A percentile compares a stretch with the other conserved stretches of the same genome.
Conservation (phyloP, 2,888 invertebrate species). For the Drosophila aldrichi region DNA sequence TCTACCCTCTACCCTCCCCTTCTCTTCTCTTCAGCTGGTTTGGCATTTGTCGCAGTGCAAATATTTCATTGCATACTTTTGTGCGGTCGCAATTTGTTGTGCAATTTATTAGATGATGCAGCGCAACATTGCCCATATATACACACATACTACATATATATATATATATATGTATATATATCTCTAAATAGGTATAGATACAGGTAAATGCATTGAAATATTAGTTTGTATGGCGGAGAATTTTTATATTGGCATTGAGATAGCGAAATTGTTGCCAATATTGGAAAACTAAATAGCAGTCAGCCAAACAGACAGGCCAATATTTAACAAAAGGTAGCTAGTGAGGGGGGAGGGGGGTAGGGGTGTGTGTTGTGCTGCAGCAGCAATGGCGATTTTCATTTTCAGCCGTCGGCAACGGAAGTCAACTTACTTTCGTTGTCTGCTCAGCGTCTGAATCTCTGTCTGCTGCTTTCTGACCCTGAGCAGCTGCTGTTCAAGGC, state of each 20-base stretch:
- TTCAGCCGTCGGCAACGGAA: slow-evolving; percentile 73
- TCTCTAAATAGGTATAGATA: background rate
- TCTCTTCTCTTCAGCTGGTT: background rate
- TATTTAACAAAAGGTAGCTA: slow-evolving; percentile 57
- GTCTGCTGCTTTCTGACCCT: slow-evolving; percentile 72
- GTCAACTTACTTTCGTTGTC: slow-evolving; percentile 70
- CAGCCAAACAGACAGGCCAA: slow-evolving; percentile 52
- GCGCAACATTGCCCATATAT: background rate
- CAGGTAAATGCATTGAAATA: slow-evolving; percentile 34
- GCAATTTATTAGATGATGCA: slow-evolving; percentile 66
- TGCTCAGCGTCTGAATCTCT: slow-evolving; percentile 29
- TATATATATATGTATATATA: background rate
- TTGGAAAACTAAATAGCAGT: slow-evolving; percentile 23
- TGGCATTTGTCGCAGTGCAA: slow-evolving; percentile 58
- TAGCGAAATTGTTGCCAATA: slow-evolving; percentile 52
- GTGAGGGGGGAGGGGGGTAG: fast-evolving
- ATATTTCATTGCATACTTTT: slow-evolving; percentile 73
- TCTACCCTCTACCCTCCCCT: background rate
- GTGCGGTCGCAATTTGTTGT: slow-evolving; percentile 66
- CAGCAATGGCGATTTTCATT: slow-evolving; percentile 61
- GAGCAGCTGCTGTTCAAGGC: slow-evolving; percentile 20
- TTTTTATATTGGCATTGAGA: slow-evolving; percentile 71
- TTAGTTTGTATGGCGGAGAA: slow-evolving; percentile 61
- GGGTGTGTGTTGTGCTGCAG: background rate
- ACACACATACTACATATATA: no score